Evolutionary conservation across 2,113 vertebrate species (phyloP), one percentile per base, ranked within the genome.

Genomic region (Condylura cristata): DNA sequence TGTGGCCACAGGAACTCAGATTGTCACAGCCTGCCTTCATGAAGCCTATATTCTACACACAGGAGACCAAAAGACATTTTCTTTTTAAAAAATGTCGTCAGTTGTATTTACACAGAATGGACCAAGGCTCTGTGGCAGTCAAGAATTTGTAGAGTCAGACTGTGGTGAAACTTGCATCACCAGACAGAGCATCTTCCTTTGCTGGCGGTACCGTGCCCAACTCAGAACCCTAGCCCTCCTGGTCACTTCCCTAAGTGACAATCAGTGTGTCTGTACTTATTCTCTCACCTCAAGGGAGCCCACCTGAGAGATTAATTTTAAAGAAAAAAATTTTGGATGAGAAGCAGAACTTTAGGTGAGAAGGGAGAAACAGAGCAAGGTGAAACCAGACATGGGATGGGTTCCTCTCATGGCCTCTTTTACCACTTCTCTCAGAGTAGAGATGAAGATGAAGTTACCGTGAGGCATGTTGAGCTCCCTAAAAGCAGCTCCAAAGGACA

Each of bases 401-500:
- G 32, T 83, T 28, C 87, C 14, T 28, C 61, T 17, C 51, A 2
- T 18, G 60, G 39, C 14, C 63, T 63, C 63, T 51, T 37, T 18
- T 51, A 2, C 28, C 44, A 4, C 24, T n/a, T 68, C n/a, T 75
- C 34, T 65, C 11, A 13, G 87, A 65, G 34, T 9, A 13, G 14
- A 39, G 58, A 53, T 90, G 88, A 91, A 94, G 95, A 86, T 89
- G 46, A 95, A 75, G 82, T 89, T 86, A 41, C 30, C 20, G 18
- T 72, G 95, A 91, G 92, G 94, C 91, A 68, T 51, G 92, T 92
- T 85, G 87, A 79, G 97, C 96, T 94, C 96, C 44, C 39, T 80
- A 96, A 97, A 95, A 93, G 91, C 80, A 79, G 96, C 97, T 98
- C 97, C 95, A 81, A 83, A 92, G 70, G 82, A 93, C 92, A 16